Evolutionary conservation across 2,113 vertebrate genomes (phyloP), one percentile per base, ranked within the genome.

Genomic region (Anhinga rufa): DNA sequence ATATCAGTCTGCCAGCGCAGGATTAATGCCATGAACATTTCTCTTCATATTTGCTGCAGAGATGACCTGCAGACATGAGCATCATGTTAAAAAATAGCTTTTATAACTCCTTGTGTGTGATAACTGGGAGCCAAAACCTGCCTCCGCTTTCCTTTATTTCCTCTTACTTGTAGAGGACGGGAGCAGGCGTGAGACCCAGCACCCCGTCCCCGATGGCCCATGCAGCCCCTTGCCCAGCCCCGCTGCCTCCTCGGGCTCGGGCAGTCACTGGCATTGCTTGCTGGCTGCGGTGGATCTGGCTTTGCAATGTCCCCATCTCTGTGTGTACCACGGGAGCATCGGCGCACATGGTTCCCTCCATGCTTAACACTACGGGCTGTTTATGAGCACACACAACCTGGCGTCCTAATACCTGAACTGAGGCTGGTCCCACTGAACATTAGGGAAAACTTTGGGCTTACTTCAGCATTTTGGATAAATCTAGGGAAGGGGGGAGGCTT

Each of bases 251-350:
- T 28, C 0, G 8, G 54, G 46, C 40, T 48, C 2, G 1, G 32
- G 44, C 0, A 1, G 61, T n/a, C 26, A 36, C 57, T 83, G 83
- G 46, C 12, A 8, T 52, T 0, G 0, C 20, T 79, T 32, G n/a
- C 31, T 48, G 92, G 49, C 78, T 31, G 49, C 0, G 3, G 28
- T 34, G 62, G 52, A 17, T 76, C 58, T 84, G 69, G 44, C 14
- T 72, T n/a, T 78, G 60, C 74, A 8, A 0, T 5, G 28, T 40
- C 44, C 17, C n/a, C 1, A 3, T 57, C 38, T 1, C 38, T 1
- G 3, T 1, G 8, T 24, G 71, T 26, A 2, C 28, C 0, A 0
- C 0, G 0, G 74, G 26, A 42, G 4, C 20, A 8, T 2, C 0
- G 0, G 20, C 81, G 28, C 21, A 4, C 0, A 1, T 0, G 0